Percentiles rank a stretch among this genome's conserved stretches.
These are phyloP conservation scores for Macaria notata DNA, from an alignment of 2,888 invertebrate species.

Conservation along the genomic window DNA sequence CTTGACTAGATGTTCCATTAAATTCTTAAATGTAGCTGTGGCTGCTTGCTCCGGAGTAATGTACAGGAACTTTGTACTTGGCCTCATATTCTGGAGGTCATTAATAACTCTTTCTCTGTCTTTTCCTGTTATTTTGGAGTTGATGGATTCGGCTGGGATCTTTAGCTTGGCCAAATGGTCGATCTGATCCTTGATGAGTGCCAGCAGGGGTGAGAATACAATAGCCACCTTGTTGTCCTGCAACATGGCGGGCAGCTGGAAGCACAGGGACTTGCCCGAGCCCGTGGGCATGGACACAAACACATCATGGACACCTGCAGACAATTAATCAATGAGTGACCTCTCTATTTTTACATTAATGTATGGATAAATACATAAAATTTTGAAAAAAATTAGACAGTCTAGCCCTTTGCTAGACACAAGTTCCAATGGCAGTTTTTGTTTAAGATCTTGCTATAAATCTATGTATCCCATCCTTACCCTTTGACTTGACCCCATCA, in stretches of 20 bases:
- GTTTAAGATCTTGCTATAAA: no score
- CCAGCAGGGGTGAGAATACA: slow-evolving; percentile 97
- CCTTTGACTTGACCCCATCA: slow-evolving; percentile 11
- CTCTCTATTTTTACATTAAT: no score
- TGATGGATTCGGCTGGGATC: slow-evolving; percentile 93
- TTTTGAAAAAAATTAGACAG: no score
- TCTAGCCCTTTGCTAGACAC: no score
- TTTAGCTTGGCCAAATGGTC: slow-evolving; percentile 90
- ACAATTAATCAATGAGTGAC: no score
- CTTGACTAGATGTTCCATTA: slow-evolving; percentile 87
- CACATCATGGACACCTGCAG: slow-evolving; percentile 91
- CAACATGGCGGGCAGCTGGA: slow-evolving; percentile 96
- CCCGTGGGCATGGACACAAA: slow-evolving; percentile 99
- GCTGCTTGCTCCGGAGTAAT: slow-evolving; percentile 98
- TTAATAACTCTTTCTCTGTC: slow-evolving; percentile 90
- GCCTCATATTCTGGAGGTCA: slow-evolving; percentile 88
- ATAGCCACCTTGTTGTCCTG: slow-evolving; percentile 91
- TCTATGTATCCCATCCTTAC: no score
- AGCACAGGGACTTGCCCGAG: slow-evolving; percentile 98
- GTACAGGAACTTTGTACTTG: slow-evolving; percentile 93
- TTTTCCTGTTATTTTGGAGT: slow-evolving; percentile 92
- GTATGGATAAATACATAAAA: slow-evolving; percentile 37
- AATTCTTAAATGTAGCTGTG: slow-evolving; percentile 86
- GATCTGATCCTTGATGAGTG: slow-evolving; percentile 98
- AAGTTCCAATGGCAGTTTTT: no score